Evolutionary conservation across 2,797 vertebrate genomes (phyloP), one percentile per base, ranked within the genome.

Genomic region (Arctocebus calabarensis): DNA sequence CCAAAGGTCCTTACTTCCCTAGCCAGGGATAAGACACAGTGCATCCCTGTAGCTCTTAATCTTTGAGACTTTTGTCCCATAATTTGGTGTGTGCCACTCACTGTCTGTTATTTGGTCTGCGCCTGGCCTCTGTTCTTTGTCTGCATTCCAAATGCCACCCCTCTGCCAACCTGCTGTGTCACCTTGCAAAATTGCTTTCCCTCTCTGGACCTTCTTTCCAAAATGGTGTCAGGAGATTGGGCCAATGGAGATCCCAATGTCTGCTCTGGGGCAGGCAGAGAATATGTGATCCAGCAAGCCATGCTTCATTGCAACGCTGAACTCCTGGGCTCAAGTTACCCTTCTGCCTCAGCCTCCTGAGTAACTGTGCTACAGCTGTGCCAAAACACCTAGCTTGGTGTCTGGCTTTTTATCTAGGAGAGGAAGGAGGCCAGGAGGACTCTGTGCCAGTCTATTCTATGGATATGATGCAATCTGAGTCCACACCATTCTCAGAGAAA

Each of bases 151-250:
- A n/a, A 52, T 4, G 10, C 43, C 5, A n/a, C 0, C 7, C 16
- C 27, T n/a, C 43, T 22, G 12, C 34, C 37, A 84, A 17, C 29
- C 20, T 17, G 13, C 48, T 22, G 22, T n/a, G 64, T 88, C 71
- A 48, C 48, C 32, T 84, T 25, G 9, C 19, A 37, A 81, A 81
- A 81, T 68, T 32, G 12, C 68, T 73, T 91, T 84, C 59, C n/a
- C 23, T 87, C 52, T 86, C 75, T 86, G 43, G 79, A 64, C 22
- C 57, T 88, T 57, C 73, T 87, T 95, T 93, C 61, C 66, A 87
- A 81, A 87, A 73, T 9, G 61, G 55, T 75, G 20, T 66, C 57
- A 59, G 75, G 64, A 75, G 17, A 11, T 3, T 20, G 40, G 57
- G 74, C 37, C 45, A 34, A 59, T 45, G 77, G 66, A 71, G 27